Evolutionary conservation across 2,888 invertebrate genomes (phyloP).

Genomic region (Caenorhabditis becei): DNA sequence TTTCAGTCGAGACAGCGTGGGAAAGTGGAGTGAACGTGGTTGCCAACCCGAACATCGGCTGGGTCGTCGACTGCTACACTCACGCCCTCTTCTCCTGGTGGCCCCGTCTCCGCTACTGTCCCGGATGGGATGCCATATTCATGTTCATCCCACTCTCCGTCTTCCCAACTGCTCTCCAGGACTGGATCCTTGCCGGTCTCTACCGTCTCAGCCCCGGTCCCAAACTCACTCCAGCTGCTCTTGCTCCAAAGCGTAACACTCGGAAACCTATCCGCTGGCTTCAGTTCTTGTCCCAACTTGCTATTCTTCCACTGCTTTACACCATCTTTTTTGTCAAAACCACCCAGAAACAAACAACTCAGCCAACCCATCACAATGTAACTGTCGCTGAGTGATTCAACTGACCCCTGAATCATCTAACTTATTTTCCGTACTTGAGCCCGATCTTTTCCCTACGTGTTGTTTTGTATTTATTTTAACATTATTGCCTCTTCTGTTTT

Average conservation of each 20-base stretch:
- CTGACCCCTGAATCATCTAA: too few species aligned
- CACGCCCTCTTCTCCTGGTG: conserved; percentile 75
- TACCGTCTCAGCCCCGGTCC: conserved; percentile 73
- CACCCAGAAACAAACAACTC: conserved; percentile 8
- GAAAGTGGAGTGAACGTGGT: conserved; percentile 71
- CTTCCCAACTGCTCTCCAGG: conserved; percentile 72
- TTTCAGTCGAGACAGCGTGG: conserved; percentile 73
- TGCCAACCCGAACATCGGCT: conserved; percentile 73
- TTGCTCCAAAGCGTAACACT: conserved; percentile 17
- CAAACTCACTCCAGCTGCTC: conserved; percentile 60
- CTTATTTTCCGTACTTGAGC: conserved; percentile 39
- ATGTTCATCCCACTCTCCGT: conserved; percentile 75
- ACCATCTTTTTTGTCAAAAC: conserved; percentile 49
- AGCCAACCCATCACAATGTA: conserved; percentile 36
- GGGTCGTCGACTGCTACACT: conserved; percentile 76
- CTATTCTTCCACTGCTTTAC: conserved; percentile 43
- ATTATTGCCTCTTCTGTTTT: not conserved
- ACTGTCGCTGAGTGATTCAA: conserved; percentile 22
- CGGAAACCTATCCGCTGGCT: conserved; percentile 24
- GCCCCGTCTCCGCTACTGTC: conserved; percentile 71
- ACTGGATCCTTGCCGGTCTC: conserved; percentile 63
- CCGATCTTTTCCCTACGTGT: conserved; percentile 40
- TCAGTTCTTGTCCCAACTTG: conserved; percentile 40
- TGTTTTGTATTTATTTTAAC: not conserved
- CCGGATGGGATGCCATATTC: conserved; percentile 77